Evolutionary conservation across 2,797 vertebrate species (phyloP).

Genomic region (Podarcis siculus): DNA sequence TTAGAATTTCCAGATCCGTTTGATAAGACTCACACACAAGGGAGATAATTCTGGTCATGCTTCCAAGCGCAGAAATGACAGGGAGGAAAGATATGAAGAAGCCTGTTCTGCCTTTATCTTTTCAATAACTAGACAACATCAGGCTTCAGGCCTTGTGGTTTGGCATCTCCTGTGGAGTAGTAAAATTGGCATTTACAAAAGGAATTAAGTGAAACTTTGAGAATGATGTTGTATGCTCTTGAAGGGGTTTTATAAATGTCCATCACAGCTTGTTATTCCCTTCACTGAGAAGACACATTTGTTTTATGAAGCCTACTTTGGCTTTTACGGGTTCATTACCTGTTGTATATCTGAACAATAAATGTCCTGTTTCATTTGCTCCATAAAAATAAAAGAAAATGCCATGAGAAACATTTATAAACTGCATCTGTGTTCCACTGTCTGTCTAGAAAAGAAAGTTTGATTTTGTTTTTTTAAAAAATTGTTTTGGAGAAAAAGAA

Average conservation of each 20-base stretch:
- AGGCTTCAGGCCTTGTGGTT: constrained; percentile 4
- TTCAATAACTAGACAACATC: constrained; percentile 27
- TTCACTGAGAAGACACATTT: constrained; percentile 32
- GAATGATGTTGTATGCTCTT: constrained; percentile 42
- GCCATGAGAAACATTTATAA: constrained; percentile 52
- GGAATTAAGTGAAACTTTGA: constrained; percentile 57
- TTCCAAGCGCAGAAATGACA: not conserved
- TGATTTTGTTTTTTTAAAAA: not conserved
- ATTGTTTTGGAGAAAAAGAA: not conserved
- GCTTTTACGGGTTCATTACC: constrained; percentile 53
- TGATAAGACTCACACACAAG: not conserved
- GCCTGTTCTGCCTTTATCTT: constrained; percentile 7
- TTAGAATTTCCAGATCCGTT: not conserved
- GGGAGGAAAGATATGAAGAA: not conserved
- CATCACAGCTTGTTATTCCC: constrained; percentile 26
- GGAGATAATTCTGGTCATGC: not conserved
- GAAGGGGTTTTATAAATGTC: constrained; percentile 42
- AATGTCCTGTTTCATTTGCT: constrained; percentile 45
- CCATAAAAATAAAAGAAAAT: constrained; percentile 47
- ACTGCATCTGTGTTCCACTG: constrained; percentile 48
- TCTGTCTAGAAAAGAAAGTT: constrained; percentile 38
- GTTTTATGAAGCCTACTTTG: constrained; percentile 35
- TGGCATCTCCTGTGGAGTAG: constrained; percentile 21
- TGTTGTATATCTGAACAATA: constrained; percentile 48
- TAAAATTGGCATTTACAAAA: constrained; percentile 39